Base-by-base conservation (phyloP, 2,797 vertebrate species). In the Ciconia nigra region DNA sequence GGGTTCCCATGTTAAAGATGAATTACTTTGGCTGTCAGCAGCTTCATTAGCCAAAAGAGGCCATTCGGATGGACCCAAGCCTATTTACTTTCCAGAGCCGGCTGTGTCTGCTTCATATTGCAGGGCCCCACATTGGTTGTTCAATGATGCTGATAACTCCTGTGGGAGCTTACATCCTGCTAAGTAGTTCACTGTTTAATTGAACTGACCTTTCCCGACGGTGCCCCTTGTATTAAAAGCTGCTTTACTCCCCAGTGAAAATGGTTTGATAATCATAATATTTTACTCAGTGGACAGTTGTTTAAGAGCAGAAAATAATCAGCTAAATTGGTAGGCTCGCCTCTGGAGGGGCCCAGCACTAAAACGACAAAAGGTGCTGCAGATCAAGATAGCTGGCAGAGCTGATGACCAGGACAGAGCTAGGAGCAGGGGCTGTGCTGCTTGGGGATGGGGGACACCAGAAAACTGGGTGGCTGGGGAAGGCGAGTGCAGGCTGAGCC, bases 101-200 rank as follows among this genome's bases (percentile, higher is more conserved):
- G 26, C 10, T 5, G 57, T 91, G 72, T 54, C 54, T 83, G 69
- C 31, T 69, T 88, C 92, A 63, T 67, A 91, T 57, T 72, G 55
- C 82, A 63, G 54, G 76, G 84, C 65, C 61, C 58, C 92, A 90
- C 58, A 46, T 1, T 58, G 84, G 87, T 41, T 94, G 79, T 87
- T 91, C 94, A 91, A 15, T 28, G 87, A 96, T 94, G 87, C 89
- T 88, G 89, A 79, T 88, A 96, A 95, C 90, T 95, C 95, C 94
- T 78, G 25, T 85, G 93, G 92, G 94, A 97, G 79, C 55, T 87
- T 89, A 83, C 65, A 91, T 94, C 89, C 82, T 66, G 82, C 92
- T 95, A 96, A 96, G 94, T 86, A 96, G 84, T 88, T 92, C 92
- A 59, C 61, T 96, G 82, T 95, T 93, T 97, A 96, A 97, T 92